Percentiles rank a stretch among this genome's conserved stretches.
Conservation (phyloP, 2,888 invertebrate genomes). For the Scaptodrosophila latifasciaeformis region DNA sequence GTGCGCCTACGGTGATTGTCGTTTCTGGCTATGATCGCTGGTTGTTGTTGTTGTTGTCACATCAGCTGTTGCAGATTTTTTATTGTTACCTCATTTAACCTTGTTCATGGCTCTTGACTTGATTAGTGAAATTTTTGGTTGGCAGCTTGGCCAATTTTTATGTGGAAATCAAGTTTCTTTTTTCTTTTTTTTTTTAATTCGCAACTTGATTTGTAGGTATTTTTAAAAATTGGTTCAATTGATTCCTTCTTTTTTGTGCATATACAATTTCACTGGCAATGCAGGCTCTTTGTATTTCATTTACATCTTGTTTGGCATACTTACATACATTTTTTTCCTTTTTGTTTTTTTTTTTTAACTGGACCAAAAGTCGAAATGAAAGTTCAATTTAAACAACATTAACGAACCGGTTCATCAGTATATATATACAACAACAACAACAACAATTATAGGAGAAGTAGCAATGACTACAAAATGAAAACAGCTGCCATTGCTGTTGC, state of each 20-base stretch:
- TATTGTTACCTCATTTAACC: slow-evolving; percentile 31
- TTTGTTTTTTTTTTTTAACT: slow-evolving; percentile 15
- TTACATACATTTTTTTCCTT: too few species aligned
- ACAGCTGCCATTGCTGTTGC: slow-evolving; percentile 8
- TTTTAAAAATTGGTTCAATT: too few species aligned
- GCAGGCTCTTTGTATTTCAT: too few species aligned
- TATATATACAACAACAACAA: not conserved
- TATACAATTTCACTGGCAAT: too few species aligned
- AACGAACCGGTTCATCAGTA: slow-evolving; percentile 14
- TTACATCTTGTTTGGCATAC: too few species aligned
- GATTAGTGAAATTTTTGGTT: too few species aligned
- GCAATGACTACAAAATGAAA: slow-evolving; percentile 12
- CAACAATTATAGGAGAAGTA: not conserved
- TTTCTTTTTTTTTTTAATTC: too few species aligned
- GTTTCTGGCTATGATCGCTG: slow-evolving; percentile 36
- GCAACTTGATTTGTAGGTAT: too few species aligned
- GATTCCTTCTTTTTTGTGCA: too few species aligned
- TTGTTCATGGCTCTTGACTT: too few species aligned
- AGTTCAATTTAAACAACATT: slow-evolving; percentile 36
- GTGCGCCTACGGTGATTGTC: slow-evolving; percentile 9
- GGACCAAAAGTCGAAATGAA: slow-evolving; percentile 21
- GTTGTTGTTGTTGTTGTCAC: slow-evolving; percentile 6
- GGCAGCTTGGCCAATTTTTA: too few species aligned
- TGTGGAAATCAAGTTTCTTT: too few species aligned
- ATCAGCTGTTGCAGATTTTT: slow-evolving; percentile 33